phyloP scores from a whole-genome alignment of 2,113 vertebrate species.

The Phalacrocorax carbo region DNA sequence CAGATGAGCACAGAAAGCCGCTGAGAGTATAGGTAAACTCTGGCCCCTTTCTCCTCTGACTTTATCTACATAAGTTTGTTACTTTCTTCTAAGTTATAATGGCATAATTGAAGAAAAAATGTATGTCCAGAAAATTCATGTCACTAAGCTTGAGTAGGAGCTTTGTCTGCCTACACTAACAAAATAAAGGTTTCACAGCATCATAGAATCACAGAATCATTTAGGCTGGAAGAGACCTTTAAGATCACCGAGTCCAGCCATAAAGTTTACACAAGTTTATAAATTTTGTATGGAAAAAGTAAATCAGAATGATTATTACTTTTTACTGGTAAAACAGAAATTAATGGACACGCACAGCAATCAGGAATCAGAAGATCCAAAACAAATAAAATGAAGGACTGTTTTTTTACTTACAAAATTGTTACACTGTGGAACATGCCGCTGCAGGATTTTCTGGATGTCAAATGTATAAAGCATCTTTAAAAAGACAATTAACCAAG shows the following conservation, averaged over 20 bases:
- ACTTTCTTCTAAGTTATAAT: neutral
- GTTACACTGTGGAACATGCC: neutral
- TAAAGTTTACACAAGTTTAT: neutral
- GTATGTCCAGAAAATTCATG: neutral
- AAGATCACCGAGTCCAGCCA: neutral
- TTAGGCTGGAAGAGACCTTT: neutral
- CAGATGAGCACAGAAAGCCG: neutral
- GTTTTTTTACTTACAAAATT: neutral
- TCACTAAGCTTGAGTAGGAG: neutral
- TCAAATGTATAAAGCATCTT: neutral
- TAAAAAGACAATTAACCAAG: neutral
- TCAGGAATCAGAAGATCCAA: neutral
- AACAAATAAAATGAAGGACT: neutral
- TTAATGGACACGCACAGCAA: neutral
- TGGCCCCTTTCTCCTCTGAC: neutral
- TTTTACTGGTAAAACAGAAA: neutral
- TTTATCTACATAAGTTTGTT: neutral
- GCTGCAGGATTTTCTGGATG: neutral
- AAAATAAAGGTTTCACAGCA: neutral
- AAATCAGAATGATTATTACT: neutral
- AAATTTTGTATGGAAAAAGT: neutral
- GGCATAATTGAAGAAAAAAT: neutral
- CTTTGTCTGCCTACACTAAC: neutral
- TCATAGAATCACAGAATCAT: neutral
- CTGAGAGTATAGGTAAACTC: neutral